Conservation (phyloP, 2,888 invertebrate species). For the Mimas tiliae region DNA sequence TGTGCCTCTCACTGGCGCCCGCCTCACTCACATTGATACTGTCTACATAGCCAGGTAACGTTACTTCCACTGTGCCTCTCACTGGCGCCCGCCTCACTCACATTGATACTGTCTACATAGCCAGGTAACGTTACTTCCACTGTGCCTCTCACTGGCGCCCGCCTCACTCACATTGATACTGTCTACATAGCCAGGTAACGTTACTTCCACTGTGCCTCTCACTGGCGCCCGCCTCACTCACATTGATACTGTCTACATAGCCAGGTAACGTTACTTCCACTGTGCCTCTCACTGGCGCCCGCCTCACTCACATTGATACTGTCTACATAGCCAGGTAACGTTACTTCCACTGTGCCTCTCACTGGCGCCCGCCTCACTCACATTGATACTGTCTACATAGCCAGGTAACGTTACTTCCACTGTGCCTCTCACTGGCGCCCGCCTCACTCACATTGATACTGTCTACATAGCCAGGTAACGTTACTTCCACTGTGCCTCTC, state of each 20-base stretch:
- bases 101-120: no score
- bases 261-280: conserved; percentile 49
- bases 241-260: no score
- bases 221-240: no score
- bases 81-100: no score
- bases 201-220: no score
- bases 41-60: conserved; percentile 83
- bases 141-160: conserved; percentile 59
- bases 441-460: conserved; percentile 82
- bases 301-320: conserved; percentile 82
- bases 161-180: conserved; percentile 82
- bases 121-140: conserved; percentile 49
- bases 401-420: conserved; percentile 49
- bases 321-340: conserved; percentile 83
- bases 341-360: no score
- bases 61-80: no score
- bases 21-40: conserved; percentile 82
- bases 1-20: conserved; percentile 59
- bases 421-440: conserved; percentile 59
- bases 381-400: no score
- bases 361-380: no score
- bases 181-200: conserved; percentile 83
- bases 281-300: conserved; percentile 59
- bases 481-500: no score
- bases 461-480: conserved; percentile 83